Evolutionary conservation across 1,140 invertebrate species (phyloP).

Genomic region (Leptonema lineaticorne): DNA sequence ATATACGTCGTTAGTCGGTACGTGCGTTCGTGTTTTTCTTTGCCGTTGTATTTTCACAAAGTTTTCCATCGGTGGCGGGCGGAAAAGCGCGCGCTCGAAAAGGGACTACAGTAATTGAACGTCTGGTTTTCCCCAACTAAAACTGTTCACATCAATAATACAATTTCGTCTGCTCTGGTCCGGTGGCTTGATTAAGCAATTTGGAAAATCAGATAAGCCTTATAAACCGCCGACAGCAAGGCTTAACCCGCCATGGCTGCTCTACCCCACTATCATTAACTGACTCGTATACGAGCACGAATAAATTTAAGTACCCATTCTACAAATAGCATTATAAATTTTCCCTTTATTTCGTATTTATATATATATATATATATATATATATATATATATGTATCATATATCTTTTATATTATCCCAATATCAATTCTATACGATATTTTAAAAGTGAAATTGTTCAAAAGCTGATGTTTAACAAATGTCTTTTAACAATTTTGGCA

Average conservation of each 20-base stretch:
- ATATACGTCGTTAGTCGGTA: no score
- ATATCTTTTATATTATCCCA: no score
- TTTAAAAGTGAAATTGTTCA: neutral
- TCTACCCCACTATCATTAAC: neutral
- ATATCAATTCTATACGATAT: no score
- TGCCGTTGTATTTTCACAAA: no score
- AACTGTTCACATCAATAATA: neutral
- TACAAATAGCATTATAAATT: no score
- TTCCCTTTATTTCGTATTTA: no score
- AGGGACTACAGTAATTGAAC: neutral
- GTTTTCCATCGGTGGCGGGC: neutral
- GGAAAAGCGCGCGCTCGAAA: neutral
- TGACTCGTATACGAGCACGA: no score
- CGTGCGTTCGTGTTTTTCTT: no score
- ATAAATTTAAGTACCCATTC: no score
- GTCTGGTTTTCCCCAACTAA: neutral
- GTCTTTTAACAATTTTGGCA: neutral
- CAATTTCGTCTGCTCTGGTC: neutral
- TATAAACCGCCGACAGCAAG: neutral
- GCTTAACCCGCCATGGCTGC: neutral
- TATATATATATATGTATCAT: neutral
- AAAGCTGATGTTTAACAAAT: neutral
- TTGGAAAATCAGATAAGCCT: slow-evolving; percentile 30
- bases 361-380: neutral
- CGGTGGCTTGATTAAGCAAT: slow-evolving; percentile 29